A percentile compares a stretch with the other conserved stretches of the same genome.
These are phyloP conservation scores for Agapornis canus DNA, from an alignment of 2,797 vertebrate species.

Conservation along the genomic window DNA sequence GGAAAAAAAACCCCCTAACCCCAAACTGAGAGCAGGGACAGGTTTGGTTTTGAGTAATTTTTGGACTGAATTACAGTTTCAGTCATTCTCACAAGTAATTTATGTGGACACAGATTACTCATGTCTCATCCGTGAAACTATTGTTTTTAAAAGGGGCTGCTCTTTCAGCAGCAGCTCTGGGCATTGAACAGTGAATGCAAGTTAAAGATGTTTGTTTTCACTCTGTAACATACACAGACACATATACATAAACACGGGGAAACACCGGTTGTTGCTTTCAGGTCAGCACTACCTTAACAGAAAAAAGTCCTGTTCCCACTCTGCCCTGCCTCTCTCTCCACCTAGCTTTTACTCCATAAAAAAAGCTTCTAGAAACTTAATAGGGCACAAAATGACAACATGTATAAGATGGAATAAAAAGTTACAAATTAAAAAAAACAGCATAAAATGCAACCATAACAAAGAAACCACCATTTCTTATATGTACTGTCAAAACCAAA, in stretches of 20 bases:
- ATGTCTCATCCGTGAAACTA: background rate
- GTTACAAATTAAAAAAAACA: background rate
- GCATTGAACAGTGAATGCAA: background rate
- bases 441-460: background rate
- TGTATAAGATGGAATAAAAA: background rate
- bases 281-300: background rate
- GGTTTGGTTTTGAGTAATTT: background rate
- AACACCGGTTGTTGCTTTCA: background rate
- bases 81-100: background rate
- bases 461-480: background rate
- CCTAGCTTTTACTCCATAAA: background rate
- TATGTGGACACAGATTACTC: rapidly evolving
- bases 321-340: background rate
- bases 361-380: background rate
- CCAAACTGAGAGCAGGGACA: background rate
- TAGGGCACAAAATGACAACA: background rate
- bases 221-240: background rate
- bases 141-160: background rate
- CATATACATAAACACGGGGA: rapidly evolving
- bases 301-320: background rate
- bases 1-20: background rate
- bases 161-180: background rate
- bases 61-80: background rate
- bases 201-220: background rate
- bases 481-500: background rate